Evolutionary conservation across 1,140 invertebrate genomes (phyloP), one percentile per base, ranked within the genome.

Genomic region (Rhagoletis pomonella): DNA sequence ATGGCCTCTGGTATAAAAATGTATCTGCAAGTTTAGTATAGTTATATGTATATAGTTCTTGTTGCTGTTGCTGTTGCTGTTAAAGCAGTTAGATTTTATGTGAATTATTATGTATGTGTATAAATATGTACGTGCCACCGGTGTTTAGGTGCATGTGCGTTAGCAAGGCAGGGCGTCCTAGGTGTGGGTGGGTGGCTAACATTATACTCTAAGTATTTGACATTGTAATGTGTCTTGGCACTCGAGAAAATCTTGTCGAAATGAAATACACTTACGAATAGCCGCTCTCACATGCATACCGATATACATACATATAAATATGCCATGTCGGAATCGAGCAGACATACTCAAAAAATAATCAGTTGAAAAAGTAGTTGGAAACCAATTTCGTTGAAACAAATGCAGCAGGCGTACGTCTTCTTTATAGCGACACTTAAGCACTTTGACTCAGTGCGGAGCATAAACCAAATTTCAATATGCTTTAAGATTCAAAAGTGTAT

Each of bases 201-300:
- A 81, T 81, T 81, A 81, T 81, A 55, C 47, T 81, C 44, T 81
- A 29, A 29, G 29, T 29, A 29, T 29, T 29, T 29, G 73, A 55
- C 73, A 81, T 81, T 58, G 73, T 81, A 81, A 81, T 81, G 73
- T 50, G 55, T 81, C 73, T 81, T 81, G 73, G 73, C 42, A 47
- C 73, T 81, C 73, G n/a, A 81, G 47, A 44, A 50, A 73, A 73
- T 73, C 67, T 73, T 47, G 67, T 73, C 67, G 67, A 81, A 81
- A 81, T 81, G 73, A 81, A 81, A 81, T 81, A 81, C 73, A 81
- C 73, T 81, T 55, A 55, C 73, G 73, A 81, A 81, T 81, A 81
- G 50, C 73, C 47, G 44, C 12, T 9, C 55, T 19, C 42, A 81
- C 42, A 77, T 14, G 12, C 19, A 69, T 44, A 14, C 44, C n/a